Conservation (phyloP, 2,113 vertebrate genomes). For the Coptodon bakossiorum region DNA sequence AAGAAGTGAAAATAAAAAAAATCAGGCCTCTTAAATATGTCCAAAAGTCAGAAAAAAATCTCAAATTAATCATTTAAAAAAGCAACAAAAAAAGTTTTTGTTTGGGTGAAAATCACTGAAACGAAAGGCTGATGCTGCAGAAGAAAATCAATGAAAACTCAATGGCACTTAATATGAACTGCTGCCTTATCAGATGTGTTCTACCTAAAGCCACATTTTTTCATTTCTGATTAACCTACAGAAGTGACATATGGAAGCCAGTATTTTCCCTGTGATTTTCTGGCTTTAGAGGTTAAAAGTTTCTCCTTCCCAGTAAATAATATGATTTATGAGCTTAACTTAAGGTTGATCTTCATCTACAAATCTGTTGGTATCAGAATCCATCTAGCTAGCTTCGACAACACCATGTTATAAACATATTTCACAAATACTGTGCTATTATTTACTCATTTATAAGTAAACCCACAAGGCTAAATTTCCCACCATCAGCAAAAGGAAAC, state of each 20-base stretch:
- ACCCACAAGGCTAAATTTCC: background rate
- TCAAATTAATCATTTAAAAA: background rate
- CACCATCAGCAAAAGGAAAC: background rate
- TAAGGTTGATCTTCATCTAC: background rate
- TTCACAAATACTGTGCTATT: background rate
- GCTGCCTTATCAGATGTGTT: background rate
- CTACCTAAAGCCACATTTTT: background rate
- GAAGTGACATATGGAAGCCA: background rate
- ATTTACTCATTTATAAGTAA: background rate
- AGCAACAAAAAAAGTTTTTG: background rate
- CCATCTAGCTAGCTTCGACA: background rate
- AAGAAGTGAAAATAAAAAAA: background rate
- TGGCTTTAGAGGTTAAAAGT: background rate
- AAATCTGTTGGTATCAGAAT: background rate
- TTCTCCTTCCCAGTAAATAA: background rate
- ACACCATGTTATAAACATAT: background rate
- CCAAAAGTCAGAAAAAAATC: background rate
- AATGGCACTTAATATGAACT: background rate
- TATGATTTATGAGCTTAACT: background rate
- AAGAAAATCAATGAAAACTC: background rate
- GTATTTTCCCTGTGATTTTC: background rate
- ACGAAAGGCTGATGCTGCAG: background rate
- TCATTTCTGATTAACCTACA: background rate
- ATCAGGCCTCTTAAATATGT: background rate
- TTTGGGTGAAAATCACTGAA: background rate